Conservation (phyloP, 2,888 invertebrate genomes). For the Mycogona germanica region DNA sequence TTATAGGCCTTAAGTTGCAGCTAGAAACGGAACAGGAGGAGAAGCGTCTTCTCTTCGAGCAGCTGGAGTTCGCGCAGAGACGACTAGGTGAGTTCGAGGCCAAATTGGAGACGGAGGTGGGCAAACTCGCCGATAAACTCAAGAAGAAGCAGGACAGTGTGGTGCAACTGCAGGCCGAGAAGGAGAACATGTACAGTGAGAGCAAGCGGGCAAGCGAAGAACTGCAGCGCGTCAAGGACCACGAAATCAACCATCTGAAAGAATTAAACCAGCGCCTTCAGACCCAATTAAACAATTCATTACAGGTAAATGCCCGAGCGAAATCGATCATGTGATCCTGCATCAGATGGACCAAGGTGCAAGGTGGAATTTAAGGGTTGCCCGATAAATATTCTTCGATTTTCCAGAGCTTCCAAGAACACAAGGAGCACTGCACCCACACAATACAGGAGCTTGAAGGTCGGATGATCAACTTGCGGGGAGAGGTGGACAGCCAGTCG, state of each 20-base stretch:
- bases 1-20: conserved; percentile 30
- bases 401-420: conserved; percentile 10
- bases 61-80: conserved; percentile 27
- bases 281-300: conserved; percentile 28
- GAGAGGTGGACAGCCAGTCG: conserved; percentile 13
- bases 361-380: neutral
- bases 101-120: conserved; percentile 29
- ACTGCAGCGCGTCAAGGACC: conserved; percentile 28
- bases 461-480: neutral
- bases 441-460: conserved; percentile 12
- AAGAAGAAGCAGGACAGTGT: conserved; percentile 36
- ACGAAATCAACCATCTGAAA: conserved; percentile 32
- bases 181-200: conserved; percentile 32
- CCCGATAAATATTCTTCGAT: neutral
- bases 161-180: conserved; percentile 34
- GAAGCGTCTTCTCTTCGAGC: conserved; percentile 31
- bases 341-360: neutral
- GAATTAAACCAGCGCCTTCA: conserved; percentile 31
- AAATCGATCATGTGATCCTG: neutral
- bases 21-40: conserved; percentile 34
- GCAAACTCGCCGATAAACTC: conserved; percentile 31
- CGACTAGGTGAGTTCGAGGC: conserved; percentile 26
- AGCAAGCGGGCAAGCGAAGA: conserved; percentile 27
- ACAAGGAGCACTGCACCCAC: conserved; percentile 3
- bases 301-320: conserved; percentile 11